phyloP scores from a whole-genome alignment of 1,140 invertebrate genomes.

The Drosophila punjabiensis region DNA sequence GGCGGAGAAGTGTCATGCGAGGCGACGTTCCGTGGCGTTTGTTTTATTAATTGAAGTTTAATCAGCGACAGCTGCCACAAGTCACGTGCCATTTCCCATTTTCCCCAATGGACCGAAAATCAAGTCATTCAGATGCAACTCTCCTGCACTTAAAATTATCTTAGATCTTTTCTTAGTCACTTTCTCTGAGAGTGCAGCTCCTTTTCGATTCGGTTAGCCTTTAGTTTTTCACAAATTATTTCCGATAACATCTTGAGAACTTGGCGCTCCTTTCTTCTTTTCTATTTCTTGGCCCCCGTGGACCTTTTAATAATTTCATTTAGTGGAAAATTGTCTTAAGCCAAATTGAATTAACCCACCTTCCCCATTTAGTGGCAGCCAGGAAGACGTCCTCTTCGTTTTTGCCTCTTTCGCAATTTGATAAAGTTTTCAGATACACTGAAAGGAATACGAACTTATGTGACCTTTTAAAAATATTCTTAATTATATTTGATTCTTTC shows the following conservation, averaged over 20 bases:
- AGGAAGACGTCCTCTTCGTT: slow-evolving; percentile 6
- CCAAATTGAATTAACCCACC: slow-evolving; percentile 72
- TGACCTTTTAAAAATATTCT: too few species aligned
- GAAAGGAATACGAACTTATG: not conserved
- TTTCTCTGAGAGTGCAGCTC: not conserved
- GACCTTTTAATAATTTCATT: slow-evolving; percentile 78
- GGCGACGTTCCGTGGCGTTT: slow-evolving; percentile 64
- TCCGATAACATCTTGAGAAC: slow-evolving; percentile 64
- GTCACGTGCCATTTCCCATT: slow-evolving; percentile 29
- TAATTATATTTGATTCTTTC: not conserved
- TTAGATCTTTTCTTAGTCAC: slow-evolving; percentile 2
- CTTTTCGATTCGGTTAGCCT: slow-evolving; percentile 9
- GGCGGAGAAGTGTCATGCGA: slow-evolving; percentile 52
- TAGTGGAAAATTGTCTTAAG: slow-evolving; percentile 66
- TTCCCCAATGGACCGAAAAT: slow-evolving; percentile 14
- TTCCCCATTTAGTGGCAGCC: not conserved
- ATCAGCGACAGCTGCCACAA: slow-evolving; percentile 69
- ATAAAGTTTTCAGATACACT: slow-evolving; percentile 16
- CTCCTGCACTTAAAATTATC: slow-evolving; percentile 12
- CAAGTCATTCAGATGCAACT: not conserved
- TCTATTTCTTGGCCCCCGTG: not conserved
- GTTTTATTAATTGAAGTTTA: slow-evolving; percentile 81
- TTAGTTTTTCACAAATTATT: slow-evolving; percentile 66
- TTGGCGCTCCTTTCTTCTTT: not conserved
- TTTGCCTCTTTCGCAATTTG: slow-evolving; percentile 2